These are phyloP conservation scores for Dendrocincla fuliginosa DNA, from an alignment of 2,797 vertebrate genomes.

Conservation along the genomic window DNA sequence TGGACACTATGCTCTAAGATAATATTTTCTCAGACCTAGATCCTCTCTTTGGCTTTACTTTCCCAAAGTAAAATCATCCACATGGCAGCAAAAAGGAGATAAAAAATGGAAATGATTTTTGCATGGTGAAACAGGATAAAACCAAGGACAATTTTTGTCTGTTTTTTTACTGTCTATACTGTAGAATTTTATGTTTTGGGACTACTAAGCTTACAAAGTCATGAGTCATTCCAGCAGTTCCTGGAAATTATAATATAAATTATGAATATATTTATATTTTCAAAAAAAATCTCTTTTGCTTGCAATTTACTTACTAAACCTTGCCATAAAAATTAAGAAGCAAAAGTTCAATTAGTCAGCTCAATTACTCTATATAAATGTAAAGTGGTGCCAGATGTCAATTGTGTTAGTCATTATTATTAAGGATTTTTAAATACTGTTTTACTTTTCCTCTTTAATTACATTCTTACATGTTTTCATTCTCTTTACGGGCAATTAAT, in stretches of 20 bases:
- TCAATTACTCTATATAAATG: background rate
- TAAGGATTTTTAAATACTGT: background rate
- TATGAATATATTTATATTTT: background rate
- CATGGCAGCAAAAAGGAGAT: background rate
- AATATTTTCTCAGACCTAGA: background rate
- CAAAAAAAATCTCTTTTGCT: constrained; percentile 2
- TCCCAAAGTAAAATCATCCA: background rate
- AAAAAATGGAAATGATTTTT: background rate
- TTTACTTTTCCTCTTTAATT: constrained; percentile 47
- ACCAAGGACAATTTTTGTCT: background rate
- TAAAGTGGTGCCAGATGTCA: constrained; percentile 38
- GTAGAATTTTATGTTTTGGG: background rate
- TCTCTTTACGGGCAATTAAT: constrained; percentile 20
- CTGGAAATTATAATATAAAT: constrained; percentile 13
- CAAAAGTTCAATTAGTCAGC: constrained; percentile 32
- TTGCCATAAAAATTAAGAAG: constrained; percentile 32
- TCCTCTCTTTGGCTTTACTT: background rate
- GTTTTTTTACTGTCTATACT: background rate
- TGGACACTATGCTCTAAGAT: background rate
- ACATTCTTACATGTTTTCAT: background rate
- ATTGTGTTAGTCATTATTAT: background rate
- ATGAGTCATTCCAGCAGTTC: constrained; percentile 20
- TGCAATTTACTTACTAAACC: constrained; percentile 16
- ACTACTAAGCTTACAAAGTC: background rate
- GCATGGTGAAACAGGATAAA: background rate